Conservation (phyloP, 1,140 invertebrate species). For the Euwallacea fornicatus region DNA sequence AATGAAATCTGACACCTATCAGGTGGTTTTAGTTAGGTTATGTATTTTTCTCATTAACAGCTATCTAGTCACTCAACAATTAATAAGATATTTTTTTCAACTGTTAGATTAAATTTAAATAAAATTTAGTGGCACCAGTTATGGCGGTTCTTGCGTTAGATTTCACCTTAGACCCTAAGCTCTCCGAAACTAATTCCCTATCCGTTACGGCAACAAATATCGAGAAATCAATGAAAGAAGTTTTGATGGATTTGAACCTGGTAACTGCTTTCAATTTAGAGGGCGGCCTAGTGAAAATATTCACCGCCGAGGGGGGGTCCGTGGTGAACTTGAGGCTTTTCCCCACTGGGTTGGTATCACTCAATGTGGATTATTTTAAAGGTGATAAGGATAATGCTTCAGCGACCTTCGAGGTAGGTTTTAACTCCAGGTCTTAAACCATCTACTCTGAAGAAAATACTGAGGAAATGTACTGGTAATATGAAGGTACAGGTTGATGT, state of each 20-base stretch:
- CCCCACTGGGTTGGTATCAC: constrained; percentile 70
- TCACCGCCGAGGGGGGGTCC: constrained; percentile 67
- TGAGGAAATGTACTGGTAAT: too few species aligned
- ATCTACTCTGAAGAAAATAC: too few species aligned
- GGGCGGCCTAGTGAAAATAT: constrained; percentile 67
- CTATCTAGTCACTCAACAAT: too few species aligned
- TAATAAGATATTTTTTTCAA: too few species aligned
- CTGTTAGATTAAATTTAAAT: not conserved
- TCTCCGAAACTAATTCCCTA: not conserved
- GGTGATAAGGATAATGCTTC: too few species aligned
- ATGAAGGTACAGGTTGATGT: too few species aligned
- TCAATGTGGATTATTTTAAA: constrained; percentile 77
- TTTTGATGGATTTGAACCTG: constrained; percentile 68
- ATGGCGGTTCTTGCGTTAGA: not conserved
- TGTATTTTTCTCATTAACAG: too few species aligned
- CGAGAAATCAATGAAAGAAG: constrained; percentile 66
- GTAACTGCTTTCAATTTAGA: constrained; percentile 58
- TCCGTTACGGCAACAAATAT: constrained; percentile 60
- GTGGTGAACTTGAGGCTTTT: constrained; percentile 73
- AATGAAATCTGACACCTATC: too few species aligned
- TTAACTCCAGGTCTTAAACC: too few species aligned
- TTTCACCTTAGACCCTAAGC: not conserved
- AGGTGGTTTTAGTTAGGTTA: too few species aligned
- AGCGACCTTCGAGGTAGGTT: too few species aligned
- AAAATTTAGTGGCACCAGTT: not conserved